Percentiles rank a stretch among this genome's conserved stretches.
Conservation (phyloP, 2,113 vertebrate genomes). For the Antechinus stuartii region DNA sequence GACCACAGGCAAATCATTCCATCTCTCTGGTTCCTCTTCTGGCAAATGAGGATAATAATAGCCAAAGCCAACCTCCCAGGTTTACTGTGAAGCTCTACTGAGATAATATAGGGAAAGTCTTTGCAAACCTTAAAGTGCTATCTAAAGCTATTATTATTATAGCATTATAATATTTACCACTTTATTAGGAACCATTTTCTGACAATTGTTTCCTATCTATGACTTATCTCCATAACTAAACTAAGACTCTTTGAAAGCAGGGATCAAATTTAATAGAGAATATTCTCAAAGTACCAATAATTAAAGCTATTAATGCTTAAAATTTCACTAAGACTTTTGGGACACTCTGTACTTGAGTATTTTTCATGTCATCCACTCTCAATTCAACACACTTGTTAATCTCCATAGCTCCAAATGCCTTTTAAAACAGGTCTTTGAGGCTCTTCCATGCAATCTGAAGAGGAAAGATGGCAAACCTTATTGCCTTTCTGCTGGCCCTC, state of each 20-base stretch:
- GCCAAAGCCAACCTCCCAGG: background rate
- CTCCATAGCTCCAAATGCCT: background rate
- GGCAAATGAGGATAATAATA: background rate
- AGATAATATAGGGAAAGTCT: background rate
- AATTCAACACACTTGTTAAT: background rate
- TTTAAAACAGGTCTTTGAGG: background rate
- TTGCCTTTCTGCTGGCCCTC: background rate
- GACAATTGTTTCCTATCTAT: background rate
- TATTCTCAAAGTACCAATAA: background rate
- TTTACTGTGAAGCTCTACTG: background rate
- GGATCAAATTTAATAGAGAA: background rate
- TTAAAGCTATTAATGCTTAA: background rate
- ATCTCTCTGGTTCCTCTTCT: background rate
- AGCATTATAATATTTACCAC: background rate
- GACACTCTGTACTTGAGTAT: background rate
- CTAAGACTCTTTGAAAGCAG: background rate
- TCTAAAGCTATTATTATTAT: background rate
- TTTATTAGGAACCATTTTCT: background rate
- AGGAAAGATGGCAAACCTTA: accelerated
- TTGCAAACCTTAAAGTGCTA: background rate
- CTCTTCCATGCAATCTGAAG: accelerated
- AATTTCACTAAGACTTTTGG: background rate
- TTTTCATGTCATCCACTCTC: background rate
- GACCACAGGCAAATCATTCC: background rate
- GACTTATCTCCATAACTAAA: background rate